phyloP scores from a whole-genome alignment of 2,888 invertebrate species.

The Apodemia zela region DNA sequence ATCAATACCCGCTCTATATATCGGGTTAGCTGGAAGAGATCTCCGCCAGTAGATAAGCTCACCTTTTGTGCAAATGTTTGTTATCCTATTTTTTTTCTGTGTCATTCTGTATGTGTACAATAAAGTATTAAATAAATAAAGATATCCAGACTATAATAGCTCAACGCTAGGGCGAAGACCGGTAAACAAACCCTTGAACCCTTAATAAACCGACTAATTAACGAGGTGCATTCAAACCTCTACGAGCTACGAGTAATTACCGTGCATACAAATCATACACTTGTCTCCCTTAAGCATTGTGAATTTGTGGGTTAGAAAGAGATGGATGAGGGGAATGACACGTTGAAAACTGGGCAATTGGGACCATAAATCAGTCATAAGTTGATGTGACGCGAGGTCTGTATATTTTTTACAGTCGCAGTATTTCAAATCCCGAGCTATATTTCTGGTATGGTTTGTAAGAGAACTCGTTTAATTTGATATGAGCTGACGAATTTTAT shows the following conservation, averaged over 20 bases:
- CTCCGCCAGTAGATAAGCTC: too few species aligned
- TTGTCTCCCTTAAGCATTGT: conserved; percentile 30
- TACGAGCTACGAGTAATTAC: conserved; percentile 35
- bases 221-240: conserved; percentile 56
- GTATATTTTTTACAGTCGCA: conserved; percentile 2
- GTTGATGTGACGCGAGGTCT: conserved; percentile 2
- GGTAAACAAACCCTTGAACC: conserved; percentile 51
- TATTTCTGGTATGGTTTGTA: neutral
- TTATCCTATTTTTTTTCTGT: too few species aligned
- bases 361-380: conserved; percentile 13
- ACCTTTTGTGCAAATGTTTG: too few species aligned
- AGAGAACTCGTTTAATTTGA: too few species aligned
- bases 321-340: conserved; percentile 12
- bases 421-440: neutral
- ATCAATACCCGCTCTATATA: too few species aligned
- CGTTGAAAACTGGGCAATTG: conserved; percentile 12
- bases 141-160: too few species aligned
- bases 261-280: conserved; percentile 26
- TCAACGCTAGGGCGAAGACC: neutral
- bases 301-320: conserved; percentile 8
- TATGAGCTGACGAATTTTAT: too few species aligned
- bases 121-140: too few species aligned
- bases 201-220: conserved; percentile 72
- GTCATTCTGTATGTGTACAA: too few species aligned
- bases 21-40: too few species aligned